These are phyloP conservation scores for Nasalis larvatus DNA, from an alignment of 2,113 vertebrate genomes.

Conservation along the genomic window DNA sequence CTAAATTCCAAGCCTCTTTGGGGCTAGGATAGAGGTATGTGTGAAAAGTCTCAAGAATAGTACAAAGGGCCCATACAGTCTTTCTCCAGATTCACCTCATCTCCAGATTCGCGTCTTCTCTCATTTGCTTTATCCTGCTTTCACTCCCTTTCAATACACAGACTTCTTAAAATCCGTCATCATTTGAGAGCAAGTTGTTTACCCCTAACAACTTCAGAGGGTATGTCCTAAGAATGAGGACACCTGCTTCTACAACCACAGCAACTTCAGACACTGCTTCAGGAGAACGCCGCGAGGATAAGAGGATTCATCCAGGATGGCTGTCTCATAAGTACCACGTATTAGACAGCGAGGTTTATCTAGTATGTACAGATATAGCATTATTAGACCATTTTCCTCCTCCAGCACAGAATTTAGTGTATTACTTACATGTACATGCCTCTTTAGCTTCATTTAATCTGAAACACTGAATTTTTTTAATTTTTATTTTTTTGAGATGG, in stretches of 20 bases:
- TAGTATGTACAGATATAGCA: too few species aligned
- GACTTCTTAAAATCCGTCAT: not conserved
- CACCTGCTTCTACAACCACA: not conserved
- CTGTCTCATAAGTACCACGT: too few species aligned
- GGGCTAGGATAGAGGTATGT: accelerated
- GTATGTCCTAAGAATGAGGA: not conserved
- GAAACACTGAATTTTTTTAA: too few species aligned
- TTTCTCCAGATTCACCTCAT: not conserved
- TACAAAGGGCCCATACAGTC: not conserved
- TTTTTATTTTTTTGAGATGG: too few species aligned
- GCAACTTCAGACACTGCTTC: too few species aligned
- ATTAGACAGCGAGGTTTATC: too few species aligned
- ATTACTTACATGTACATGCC: not conserved
- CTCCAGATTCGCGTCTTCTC: too few species aligned
- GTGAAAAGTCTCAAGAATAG: not conserved
- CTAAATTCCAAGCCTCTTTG: not conserved
- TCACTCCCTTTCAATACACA: not conserved
- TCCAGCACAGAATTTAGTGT: not conserved
- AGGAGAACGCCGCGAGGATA: too few species aligned
- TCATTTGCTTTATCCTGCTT: not conserved
- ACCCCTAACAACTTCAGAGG: not conserved
- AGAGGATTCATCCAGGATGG: too few species aligned
- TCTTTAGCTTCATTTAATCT: too few species aligned
- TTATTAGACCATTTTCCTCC: not conserved
- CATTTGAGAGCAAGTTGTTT: not conserved